These are phyloP conservation scores for Noctuana brunneofusca DNA, from an alignment of 2,888 invertebrate genomes.

Conservation along the genomic window DNA sequence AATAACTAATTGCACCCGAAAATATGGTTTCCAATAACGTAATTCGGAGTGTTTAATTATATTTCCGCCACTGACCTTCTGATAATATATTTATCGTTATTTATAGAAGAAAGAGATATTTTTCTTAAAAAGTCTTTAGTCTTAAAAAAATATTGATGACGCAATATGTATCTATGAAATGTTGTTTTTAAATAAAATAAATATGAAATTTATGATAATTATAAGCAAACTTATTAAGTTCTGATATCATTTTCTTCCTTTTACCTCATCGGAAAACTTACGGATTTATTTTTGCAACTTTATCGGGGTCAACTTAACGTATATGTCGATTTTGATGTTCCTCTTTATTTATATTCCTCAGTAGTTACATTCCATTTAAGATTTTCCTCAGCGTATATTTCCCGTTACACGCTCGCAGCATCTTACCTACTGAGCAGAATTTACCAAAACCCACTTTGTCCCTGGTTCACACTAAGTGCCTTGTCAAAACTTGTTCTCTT, in stretches of 20 bases:
- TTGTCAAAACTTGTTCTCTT: slow-evolving; percentile 77
- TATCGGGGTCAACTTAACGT: neutral
- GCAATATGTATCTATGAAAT: too few species aligned
- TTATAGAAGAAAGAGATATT: too few species aligned
- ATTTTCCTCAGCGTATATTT: slow-evolving; percentile 8
- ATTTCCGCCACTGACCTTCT: neutral
- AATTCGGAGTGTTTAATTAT: neutral
- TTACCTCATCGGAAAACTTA: neutral
- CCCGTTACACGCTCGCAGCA: slow-evolving; percentile 1
- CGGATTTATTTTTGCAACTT: neutral
- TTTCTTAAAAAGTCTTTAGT: too few species aligned
- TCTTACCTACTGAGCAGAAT: slow-evolving; percentile 42
- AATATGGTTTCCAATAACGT: neutral
- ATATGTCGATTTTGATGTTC: neutral
- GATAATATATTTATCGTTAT: neutral
- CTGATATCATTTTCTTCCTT: neutral
- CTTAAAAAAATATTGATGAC: too few species aligned
- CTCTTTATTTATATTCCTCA: neutral
- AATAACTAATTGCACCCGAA: neutral
- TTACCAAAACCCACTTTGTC: slow-evolving; percentile 63
- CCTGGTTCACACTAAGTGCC: slow-evolving; percentile 65
- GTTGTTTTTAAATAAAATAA: too few species aligned
- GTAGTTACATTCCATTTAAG: neutral
- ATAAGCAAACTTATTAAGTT: too few species aligned
- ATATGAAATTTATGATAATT: too few species aligned